These are phyloP conservation scores for Balaenoptera acutorostrata DNA, from an alignment of 2,113 vertebrate species.

Conservation along the genomic window DNA sequence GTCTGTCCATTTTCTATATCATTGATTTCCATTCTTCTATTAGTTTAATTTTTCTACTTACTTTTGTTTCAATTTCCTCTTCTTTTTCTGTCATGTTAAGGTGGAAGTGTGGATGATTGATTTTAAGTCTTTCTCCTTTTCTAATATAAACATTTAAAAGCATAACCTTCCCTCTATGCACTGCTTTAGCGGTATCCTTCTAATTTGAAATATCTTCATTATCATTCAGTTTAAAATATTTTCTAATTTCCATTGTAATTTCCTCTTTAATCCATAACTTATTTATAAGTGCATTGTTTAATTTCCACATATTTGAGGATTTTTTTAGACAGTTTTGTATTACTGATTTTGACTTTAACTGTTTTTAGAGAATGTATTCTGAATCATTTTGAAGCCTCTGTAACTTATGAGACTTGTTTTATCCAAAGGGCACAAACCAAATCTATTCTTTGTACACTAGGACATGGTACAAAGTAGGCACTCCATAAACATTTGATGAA, in stretches of 20 bases:
- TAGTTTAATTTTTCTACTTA: background rate
- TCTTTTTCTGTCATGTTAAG: background rate
- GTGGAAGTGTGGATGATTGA: background rate
- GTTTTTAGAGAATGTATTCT: background rate
- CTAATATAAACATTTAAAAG: background rate
- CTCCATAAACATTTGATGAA: background rate
- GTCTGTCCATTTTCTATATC: background rate
- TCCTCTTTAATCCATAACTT: background rate
- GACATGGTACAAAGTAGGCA: background rate
- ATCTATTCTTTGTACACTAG: background rate
- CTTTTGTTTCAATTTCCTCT: background rate
- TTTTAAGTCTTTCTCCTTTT: background rate
- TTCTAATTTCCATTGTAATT: background rate
- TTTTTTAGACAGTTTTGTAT: background rate
- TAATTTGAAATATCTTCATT: background rate
- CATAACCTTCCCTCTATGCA: background rate
- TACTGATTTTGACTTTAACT: background rate
- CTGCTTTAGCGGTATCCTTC: background rate
- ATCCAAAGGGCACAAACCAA: background rate
- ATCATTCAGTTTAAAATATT: conserved; percentile 17
- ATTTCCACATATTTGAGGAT: background rate
- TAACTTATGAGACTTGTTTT: background rate
- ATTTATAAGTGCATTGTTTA: background rate
- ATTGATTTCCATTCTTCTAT: background rate
- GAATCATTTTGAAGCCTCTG: background rate